A percentile compares a stretch with the other conserved stretches of the same genome.
Conservation (phyloP, 2,797 vertebrate genomes). For the Trachurus trachurus region DNA sequence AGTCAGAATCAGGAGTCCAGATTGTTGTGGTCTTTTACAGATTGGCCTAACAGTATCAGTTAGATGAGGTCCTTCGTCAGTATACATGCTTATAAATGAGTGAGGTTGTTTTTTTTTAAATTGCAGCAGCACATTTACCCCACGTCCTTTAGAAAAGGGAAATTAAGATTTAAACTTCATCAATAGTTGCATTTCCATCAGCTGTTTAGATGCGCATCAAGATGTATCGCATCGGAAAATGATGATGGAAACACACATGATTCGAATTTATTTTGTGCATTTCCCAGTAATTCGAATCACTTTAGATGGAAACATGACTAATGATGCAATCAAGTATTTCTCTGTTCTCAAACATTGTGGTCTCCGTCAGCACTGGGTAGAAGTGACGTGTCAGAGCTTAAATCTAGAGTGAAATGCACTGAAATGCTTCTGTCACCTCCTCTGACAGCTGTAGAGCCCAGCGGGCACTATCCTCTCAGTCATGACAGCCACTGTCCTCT, state of each 20-base stretch:
- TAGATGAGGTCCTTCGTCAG: background rate
- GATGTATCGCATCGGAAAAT: no score
- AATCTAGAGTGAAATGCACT: background rate
- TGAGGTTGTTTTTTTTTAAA: background rate
- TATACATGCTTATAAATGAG: background rate
- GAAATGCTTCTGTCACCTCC: background rate
- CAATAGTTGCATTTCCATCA: no score
- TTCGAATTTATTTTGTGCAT: no score
- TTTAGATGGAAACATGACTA: no score
- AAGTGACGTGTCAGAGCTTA: background rate
- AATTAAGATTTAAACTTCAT: background rate
- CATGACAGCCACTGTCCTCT: no score
- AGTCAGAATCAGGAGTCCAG: background rate
- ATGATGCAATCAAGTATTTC: background rate
- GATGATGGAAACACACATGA: no score
- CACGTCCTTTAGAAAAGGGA: background rate
- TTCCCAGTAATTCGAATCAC: no score
- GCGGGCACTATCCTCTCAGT: background rate
- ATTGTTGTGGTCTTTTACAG: no score
- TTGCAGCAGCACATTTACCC: background rate
- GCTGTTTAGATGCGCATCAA: no score
- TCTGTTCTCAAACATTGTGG: background rate
- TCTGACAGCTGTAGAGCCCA: constrained; percentile 1
- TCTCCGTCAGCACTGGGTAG: background rate
- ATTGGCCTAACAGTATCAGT: background rate